Conservation (phyloP, 2,797 vertebrate species). For the Cossypha polioptera region DNA sequence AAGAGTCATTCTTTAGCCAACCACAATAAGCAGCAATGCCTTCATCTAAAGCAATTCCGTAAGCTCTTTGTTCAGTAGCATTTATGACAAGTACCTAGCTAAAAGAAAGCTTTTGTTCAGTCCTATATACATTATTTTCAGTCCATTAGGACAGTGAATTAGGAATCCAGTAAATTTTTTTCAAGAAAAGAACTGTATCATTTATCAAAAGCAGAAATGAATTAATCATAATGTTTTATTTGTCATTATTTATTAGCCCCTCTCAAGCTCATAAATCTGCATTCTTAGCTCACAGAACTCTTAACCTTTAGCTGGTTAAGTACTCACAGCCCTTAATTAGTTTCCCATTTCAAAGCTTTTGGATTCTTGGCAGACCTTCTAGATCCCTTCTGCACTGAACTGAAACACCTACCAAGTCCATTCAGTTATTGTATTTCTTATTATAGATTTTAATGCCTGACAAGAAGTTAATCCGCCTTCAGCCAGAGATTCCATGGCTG, state of each 20-base stretch:
- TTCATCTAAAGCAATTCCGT: neutral
- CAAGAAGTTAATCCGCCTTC: neutral
- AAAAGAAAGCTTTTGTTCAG: neutral
- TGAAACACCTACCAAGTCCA: neutral
- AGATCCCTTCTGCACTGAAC: neutral
- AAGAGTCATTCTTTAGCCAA: neutral
- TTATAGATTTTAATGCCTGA: neutral
- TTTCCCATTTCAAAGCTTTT: neutral
- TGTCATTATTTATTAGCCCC: neutral
- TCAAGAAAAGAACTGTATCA: neutral
- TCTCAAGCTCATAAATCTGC: neutral
- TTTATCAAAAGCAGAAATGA: neutral
- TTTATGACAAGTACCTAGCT: neutral
- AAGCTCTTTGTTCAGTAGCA: neutral
- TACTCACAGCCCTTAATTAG: neutral
- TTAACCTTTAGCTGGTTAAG: neutral
- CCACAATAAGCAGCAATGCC: neutral
- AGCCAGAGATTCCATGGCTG: neutral
- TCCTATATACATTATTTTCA: neutral
- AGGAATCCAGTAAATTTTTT: neutral
- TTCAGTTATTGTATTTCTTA: neutral
- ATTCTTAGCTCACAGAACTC: neutral
- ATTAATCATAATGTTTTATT: neutral
- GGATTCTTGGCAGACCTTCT: neutral
- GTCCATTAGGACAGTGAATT: neutral